These are phyloP conservation scores for Hoplodrina blanda DNA, from an alignment of 2,888 invertebrate genomes.

Conservation along the genomic window DNA sequence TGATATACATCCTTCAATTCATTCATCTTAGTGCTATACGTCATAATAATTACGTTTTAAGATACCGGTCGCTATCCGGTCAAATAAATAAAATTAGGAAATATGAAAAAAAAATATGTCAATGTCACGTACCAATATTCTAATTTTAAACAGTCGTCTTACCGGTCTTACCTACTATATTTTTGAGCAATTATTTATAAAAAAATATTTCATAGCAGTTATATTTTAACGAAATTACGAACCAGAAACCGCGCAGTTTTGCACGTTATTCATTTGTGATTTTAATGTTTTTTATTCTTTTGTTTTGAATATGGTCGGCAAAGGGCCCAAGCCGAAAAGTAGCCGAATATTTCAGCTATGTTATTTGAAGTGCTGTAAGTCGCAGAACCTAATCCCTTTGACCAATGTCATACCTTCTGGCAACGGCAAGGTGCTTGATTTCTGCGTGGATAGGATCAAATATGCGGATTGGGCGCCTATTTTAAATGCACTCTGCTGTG, in stretches of 20 bases:
- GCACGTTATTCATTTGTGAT: slow-evolving; percentile 60
- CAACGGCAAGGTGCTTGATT: slow-evolving; percentile 91
- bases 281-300: slow-evolving; percentile 74
- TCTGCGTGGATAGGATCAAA: slow-evolving; percentile 94
- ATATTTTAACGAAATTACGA: slow-evolving; percentile 64
- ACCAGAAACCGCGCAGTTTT: slow-evolving; percentile 64
- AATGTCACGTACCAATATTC: slow-evolving; percentile 69
- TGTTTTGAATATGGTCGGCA: slow-evolving; percentile 83
- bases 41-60: neutral
- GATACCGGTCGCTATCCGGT: slow-evolving; percentile 20
- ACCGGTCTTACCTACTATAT: slow-evolving; percentile 19
- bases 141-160: slow-evolving; percentile 73
- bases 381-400: slow-evolving; percentile 86
- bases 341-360: slow-evolving; percentile 88
- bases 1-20: neutral
- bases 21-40: too few relatives aligned
- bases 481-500: slow-evolving; percentile 93
- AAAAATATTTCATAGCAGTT: neutral
- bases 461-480: slow-evolving; percentile 95
- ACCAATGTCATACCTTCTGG: slow-evolving; percentile 83
- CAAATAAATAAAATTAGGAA: slow-evolving; percentile 2
- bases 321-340: slow-evolving; percentile 81
- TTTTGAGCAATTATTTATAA: neutral
- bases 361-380: slow-evolving; percentile 88
- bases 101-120: slow-evolving; percentile 58